These are phyloP conservation scores for Pipistrellus nathusii DNA, from an alignment of 2,797 vertebrate species.

Conservation along the genomic window DNA sequence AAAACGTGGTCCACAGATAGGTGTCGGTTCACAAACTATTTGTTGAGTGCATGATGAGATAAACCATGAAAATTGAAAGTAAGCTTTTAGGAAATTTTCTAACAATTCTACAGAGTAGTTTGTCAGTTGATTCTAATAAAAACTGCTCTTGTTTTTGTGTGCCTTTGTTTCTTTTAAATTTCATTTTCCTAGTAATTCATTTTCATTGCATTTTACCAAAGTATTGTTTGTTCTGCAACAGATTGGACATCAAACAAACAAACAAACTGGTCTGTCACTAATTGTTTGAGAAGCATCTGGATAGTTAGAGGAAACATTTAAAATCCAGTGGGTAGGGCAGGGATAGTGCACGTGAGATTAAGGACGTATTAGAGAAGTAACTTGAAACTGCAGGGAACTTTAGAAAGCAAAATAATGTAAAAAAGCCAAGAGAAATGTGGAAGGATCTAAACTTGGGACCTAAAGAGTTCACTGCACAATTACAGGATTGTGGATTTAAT, in stretches of 20 bases:
- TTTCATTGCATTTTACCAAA: slow-evolving; percentile 32
- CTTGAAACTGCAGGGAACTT: neutral
- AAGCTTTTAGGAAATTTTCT: neutral
- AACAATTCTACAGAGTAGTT: neutral
- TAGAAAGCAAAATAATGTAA: neutral
- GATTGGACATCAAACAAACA: neutral
- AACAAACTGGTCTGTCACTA: neutral
- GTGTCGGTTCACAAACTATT: neutral
- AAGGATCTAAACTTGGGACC: neutral
- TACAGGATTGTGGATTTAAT: neutral
- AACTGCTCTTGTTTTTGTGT: neutral
- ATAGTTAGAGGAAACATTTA: neutral
- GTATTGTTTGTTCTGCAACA: neutral
- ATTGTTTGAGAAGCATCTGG: neutral
- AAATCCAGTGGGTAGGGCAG: neutral
- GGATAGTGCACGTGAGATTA: neutral
- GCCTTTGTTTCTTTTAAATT: neutral
- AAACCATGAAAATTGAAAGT: neutral
- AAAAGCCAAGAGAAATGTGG: neutral
- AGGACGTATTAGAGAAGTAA: neutral
- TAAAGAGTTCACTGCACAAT: neutral
- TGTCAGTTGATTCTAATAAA: neutral
- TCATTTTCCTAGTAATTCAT: neutral
- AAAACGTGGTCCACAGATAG: neutral
- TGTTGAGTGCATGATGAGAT: neutral